These are phyloP conservation scores for Apamea sordens DNA, from an alignment of 2,888 invertebrate genomes.

Conservation along the genomic window DNA sequence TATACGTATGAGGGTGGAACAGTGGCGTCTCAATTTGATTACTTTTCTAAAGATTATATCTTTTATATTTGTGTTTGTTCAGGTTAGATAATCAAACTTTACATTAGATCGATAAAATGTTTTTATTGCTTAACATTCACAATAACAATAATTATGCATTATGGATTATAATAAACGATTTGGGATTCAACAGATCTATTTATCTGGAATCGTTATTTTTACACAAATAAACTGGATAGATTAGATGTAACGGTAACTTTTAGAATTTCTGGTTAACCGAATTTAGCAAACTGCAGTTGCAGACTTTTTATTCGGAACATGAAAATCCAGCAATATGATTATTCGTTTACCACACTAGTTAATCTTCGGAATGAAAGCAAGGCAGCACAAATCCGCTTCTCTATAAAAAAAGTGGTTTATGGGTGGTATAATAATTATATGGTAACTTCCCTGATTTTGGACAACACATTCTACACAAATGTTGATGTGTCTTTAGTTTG, in stretches of 20 bases:
- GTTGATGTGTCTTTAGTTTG: too few relatives aligned
- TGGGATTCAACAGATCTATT: not conserved
- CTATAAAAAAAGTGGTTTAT: constrained; percentile 29
- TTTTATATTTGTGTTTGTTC: not conserved
- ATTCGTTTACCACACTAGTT: constrained; percentile 10
- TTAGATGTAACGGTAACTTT: too few relatives aligned
- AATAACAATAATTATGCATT: too few relatives aligned
- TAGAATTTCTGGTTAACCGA: not conserved
- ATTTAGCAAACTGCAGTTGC: not conserved
- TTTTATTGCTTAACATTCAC: not conserved
- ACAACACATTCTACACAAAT: too few relatives aligned
- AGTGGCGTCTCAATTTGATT: constrained; percentile 20
- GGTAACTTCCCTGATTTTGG: too few relatives aligned
- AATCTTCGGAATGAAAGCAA: constrained; percentile 31
- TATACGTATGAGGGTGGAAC: not conserved
- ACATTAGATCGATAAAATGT: not conserved
- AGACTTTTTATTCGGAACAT: not conserved
- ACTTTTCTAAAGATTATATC: constrained; percentile 21
- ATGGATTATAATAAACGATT: too few relatives aligned
- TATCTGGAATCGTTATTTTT: not conserved
- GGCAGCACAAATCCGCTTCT: constrained; percentile 21
- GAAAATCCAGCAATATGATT: not conserved
- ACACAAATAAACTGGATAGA: not conserved
- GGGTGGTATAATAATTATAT: not conserved
- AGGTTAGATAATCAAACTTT: not conserved